phyloP scores from a whole-genome alignment of 2,797 vertebrate species.

The Lepus townsendii region DNA sequence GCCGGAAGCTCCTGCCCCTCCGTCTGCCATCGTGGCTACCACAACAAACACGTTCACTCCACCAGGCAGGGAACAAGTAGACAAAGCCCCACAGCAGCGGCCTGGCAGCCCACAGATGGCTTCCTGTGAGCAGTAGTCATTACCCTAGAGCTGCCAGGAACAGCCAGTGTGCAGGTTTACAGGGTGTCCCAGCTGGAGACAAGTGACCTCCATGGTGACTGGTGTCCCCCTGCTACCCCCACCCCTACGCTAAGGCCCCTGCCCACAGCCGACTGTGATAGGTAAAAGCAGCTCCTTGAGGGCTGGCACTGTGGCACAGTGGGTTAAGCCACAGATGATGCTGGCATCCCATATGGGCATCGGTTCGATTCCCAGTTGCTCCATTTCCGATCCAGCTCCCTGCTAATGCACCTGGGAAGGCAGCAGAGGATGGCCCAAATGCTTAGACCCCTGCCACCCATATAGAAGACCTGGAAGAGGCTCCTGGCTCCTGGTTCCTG shows the following conservation, averaged over 20 bases:
- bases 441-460: no score
- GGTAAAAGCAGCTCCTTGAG: neutral
- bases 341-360: no score
- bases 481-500: no score
- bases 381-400: no score
- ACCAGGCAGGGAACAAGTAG: rapidly evolving
- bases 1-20: neutral
- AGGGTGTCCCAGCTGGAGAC: neutral
- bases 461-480: no score
- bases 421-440: no score
- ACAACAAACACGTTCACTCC: neutral
- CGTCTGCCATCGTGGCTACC: neutral
- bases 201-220: neutral
- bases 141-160: neutral
- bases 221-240: neutral
- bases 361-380: no score
- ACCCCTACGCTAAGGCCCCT: neutral
- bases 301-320: no score
- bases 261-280: rapidly evolving
- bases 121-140: rapidly evolving
- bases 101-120: neutral
- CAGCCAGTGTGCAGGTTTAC: neutral
- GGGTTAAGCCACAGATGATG: no score
- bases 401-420: no score
- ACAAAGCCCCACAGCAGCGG: neutral